These are phyloP conservation scores for Micronisus gabar DNA, from an alignment of 2,113 vertebrate genomes.

Conservation along the genomic window DNA sequence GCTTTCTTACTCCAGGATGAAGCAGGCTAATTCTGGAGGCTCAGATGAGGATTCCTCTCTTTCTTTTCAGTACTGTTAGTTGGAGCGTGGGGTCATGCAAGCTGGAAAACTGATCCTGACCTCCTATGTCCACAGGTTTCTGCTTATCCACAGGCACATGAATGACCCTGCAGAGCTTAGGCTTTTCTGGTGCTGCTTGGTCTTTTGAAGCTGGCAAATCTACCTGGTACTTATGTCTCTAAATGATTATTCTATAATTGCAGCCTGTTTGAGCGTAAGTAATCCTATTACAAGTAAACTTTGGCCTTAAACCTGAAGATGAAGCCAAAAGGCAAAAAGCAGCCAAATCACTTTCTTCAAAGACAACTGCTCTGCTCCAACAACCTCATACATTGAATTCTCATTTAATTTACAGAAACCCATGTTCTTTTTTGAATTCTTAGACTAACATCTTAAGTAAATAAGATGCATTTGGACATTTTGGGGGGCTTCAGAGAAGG, in stretches of 20 bases:
- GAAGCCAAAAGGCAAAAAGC: background rate
- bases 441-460: background rate
- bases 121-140: background rate
- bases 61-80: background rate
- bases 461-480: background rate
- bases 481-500: background rate
- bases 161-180: background rate
- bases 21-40: background rate
- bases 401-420: background rate
- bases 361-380: background rate
- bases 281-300: background rate
- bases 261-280: background rate
- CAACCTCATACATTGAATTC: background rate
- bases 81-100: background rate
- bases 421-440: background rate
- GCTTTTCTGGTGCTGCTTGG: background rate
- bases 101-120: background rate
- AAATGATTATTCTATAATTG: background rate
- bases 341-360: background rate
- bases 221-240: background rate
- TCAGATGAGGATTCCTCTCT: background rate
- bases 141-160: background rate
- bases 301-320: background rate
- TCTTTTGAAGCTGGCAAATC: background rate
- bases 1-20: background rate